Conservation (phyloP, 2,888 invertebrate genomes). For the Linnaemya vulpina region DNA sequence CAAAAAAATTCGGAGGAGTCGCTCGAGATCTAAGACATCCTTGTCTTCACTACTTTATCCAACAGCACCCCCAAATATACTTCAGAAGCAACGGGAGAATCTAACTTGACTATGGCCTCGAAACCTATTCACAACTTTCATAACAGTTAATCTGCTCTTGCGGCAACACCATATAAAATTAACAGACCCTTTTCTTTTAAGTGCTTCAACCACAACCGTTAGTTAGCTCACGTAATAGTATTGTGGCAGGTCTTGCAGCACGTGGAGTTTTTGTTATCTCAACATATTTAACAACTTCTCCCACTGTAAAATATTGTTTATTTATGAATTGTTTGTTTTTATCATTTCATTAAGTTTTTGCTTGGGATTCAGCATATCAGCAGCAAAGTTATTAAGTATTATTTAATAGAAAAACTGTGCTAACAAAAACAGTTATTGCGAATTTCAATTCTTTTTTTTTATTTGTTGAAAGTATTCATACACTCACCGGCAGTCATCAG, state of each 20-base stretch:
- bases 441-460: slow-evolving; percentile 17
- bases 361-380: slow-evolving; percentile 13
- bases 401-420: not conserved
- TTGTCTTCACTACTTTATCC: too few species aligned
- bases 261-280: too few species aligned
- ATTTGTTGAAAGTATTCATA: slow-evolving; percentile 5
- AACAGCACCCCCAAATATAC: too few species aligned
- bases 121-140: too few species aligned
- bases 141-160: too few species aligned
- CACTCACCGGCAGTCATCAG: not conserved
- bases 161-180: too few species aligned
- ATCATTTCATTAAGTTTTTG: slow-evolving; percentile 6
- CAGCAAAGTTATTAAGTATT: slow-evolving; percentile 6
- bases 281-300: not conserved
- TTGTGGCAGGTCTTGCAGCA: not conserved
- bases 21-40: too few species aligned
- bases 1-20: too few species aligned
- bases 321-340: not conserved
- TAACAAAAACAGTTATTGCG: slow-evolving; percentile 29
- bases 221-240: not conserved
- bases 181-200: too few species aligned
- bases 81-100: too few species aligned
- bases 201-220: too few species aligned
- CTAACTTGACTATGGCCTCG: too few species aligned
- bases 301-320: slow-evolving; percentile 19